Base-by-base conservation (phyloP, 92 coral and sea anemone genomes). In the Zoanthus sansibaricus region DNA sequence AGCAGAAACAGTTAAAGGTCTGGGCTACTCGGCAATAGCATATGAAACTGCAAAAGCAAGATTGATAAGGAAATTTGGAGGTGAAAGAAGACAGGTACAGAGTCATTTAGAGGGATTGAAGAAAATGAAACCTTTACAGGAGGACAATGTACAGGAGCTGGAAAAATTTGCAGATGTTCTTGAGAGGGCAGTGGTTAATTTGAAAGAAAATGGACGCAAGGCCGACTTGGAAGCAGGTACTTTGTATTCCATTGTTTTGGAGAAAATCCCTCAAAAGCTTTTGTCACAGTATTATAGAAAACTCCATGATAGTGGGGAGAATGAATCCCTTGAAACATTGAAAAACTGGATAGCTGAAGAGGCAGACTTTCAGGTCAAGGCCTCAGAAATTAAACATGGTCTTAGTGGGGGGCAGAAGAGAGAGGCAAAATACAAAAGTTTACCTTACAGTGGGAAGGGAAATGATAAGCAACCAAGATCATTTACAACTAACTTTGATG, bases 351-450 rank as follows among this genome's bases (percentile, higher is more conserved):
- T 89, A 0, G 82, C 92, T 9, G 75, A 93, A 67, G 91, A 93
- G 85, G 96, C 92, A 11, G 91, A 93, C 47, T 86, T 75, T 72
- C 94, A 89, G 61, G 75, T 89, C 46, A 91, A 91, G 77, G 94
- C 94, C 16, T 62, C 91, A 7, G 92, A 91, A 74, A 78, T 86
- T 45, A 91, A 84, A 56, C 71, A 93, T 83, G 93, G 93, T n/a
- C 86, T 89, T 74, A 82, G 55, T 62, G 84, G 83, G 61, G 56
- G 47, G 54, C 75, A 88, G 72, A 72, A 78, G 79, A 66, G 56
- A 54, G 74, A 75, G 20, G 83, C 18, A 61, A 75, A 58, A 47
- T 44, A 20, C 77, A 67, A 37, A 32, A 20, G 79, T 61, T 42
- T 3, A 42, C 75, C 74, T 48, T 31, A 31, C 59, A 58, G 58